These are phyloP conservation scores for Muntiacus reevesi DNA, from an alignment of 2,113 vertebrate species.

Conservation along the genomic window DNA sequence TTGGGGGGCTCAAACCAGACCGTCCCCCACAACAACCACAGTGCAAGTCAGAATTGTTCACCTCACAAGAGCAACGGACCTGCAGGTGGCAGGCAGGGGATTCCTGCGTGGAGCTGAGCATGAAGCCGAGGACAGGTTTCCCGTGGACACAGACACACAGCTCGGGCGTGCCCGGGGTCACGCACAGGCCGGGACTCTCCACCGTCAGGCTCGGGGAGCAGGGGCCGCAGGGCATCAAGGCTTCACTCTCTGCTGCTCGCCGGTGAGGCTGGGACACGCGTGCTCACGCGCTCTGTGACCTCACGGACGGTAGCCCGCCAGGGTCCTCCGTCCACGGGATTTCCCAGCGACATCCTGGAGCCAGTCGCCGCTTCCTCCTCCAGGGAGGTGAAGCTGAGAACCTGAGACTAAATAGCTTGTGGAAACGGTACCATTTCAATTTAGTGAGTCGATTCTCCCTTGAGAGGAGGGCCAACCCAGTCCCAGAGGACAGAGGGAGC, in stretches of 20 bases:
- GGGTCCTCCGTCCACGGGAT: not conserved
- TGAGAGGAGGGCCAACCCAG: not conserved
- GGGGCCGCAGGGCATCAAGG: not conserved
- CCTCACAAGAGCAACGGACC: not conserved
- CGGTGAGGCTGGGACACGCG: not conserved
- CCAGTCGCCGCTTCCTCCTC: not conserved
- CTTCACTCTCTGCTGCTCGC: not conserved
- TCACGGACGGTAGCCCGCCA: rapidly evolving
- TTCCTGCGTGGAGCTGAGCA: not conserved
- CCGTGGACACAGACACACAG: not conserved
- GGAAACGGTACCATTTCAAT: not conserved
- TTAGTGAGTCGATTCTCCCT: not conserved
- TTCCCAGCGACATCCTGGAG: not conserved
- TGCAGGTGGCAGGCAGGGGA: not conserved
- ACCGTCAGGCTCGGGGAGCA: rapidly evolving
- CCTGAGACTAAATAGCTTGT: not conserved
- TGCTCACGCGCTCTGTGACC: not conserved
- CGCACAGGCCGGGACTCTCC: not conserved
- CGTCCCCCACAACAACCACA: too few relatives aligned
- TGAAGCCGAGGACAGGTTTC: not conserved
- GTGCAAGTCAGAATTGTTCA: not conserved
- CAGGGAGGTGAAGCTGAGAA: not conserved
- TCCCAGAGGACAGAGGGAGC: not conserved
- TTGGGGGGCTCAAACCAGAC: not conserved
- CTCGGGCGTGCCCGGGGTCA: too few relatives aligned